Evolutionary conservation across 2,113 vertebrate genomes (phyloP).

Genomic region (Piaya cayana): DNA sequence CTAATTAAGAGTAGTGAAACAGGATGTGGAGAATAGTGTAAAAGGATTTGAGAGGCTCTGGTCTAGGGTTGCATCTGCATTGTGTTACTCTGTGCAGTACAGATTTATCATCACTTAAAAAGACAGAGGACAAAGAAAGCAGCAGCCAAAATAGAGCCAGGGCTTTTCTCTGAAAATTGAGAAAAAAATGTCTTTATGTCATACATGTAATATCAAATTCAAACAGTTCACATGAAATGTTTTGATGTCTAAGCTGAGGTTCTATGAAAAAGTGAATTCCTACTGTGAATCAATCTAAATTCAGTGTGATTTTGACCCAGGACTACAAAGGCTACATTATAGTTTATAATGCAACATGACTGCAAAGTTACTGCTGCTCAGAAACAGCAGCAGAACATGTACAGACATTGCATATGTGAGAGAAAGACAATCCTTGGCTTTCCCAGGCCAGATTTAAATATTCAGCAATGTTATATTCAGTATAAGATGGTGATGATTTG

Average conservation of each 20-base stretch:
- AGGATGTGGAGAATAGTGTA: slow-evolving; percentile 40
- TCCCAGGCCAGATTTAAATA: background rate
- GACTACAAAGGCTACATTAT: background rate
- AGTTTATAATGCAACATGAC: background rate
- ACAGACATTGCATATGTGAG: background rate
- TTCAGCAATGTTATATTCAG: background rate
- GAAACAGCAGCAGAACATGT: background rate
- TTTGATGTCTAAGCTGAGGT: background rate
- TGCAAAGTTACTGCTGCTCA: background rate
- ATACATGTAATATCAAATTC: background rate
- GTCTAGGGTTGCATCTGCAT: slow-evolving; percentile 18
- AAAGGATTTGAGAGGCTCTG: background rate
- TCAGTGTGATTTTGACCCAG: background rate
- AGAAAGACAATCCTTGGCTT: background rate
- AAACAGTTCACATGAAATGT: background rate
- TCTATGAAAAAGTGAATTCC: background rate
- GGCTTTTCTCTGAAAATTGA: background rate
- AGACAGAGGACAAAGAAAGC: background rate
- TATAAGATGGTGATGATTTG: background rate
- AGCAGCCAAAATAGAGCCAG: background rate
- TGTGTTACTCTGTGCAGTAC: background rate
- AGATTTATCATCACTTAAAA: background rate
- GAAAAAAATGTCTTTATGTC: background rate
- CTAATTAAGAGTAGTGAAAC: slow-evolving; percentile 37
- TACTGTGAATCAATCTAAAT: background rate